phyloP scores from a whole-genome alignment of 2,797 vertebrate species.

The Linurgus olivaceus region DNA sequence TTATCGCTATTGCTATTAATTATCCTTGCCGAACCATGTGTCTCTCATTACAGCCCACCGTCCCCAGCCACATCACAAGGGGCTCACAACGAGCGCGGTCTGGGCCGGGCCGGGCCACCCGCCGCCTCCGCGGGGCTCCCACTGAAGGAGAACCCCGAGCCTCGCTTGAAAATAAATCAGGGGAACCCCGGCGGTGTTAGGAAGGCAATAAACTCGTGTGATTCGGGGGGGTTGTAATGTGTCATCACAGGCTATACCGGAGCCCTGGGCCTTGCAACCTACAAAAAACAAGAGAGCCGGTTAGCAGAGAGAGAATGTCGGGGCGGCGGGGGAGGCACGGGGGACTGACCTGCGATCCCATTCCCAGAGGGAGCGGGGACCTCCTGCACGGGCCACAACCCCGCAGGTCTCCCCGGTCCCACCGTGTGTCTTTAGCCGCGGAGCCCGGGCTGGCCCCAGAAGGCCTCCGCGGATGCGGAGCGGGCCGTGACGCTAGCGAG shows the following conservation, averaged over 20 bases:
- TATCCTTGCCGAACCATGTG: neutral
- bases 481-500: neutral
- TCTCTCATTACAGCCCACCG: neutral
- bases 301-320: neutral
- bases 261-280: neutral
- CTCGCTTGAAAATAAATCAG: neutral
- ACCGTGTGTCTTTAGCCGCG: neutral
- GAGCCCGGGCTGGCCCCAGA: neutral
- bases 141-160: neutral
- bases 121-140: neutral
- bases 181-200: neutral
- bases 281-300: neutral
- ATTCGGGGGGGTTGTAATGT: neutral
- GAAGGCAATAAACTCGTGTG: neutral
- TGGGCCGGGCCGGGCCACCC: neutral
- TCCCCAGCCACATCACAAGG: neutral
- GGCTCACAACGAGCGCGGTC: neutral
- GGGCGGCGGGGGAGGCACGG: neutral
- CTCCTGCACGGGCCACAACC: neutral
- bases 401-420: no score
- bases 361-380: neutral
- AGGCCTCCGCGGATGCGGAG: neutral
- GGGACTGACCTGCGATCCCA: accelerated
- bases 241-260: neutral
- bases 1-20: conserved; percentile 2